Base-by-base conservation (phyloP, 30 jellyfish, hydroid and myxozoan species). In the Sanderia malayensis region DNA sequence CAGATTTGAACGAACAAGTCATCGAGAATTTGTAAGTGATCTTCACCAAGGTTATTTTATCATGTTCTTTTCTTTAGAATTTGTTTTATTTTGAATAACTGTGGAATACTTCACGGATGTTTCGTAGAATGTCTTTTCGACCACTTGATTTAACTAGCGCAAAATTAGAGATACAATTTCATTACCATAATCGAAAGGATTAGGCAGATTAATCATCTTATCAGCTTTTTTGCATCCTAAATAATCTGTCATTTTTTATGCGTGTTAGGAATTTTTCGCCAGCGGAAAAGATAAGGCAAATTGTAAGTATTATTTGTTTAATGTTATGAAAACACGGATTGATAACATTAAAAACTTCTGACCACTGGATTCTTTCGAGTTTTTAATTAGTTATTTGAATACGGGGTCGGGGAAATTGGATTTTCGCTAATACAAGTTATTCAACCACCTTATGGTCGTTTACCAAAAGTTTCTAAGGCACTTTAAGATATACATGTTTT, bases 241-340 rank as follows among this genome's bases (percentile, higher is more conserved):
- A 7, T 24, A 15, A 17, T 41, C 41, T 41, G 1, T 28, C 31
- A 27, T 29, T 2, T 44, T 31, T 27, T 62, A 4, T 75, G 27
- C 31, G 31, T 61, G 23, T 19, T 32, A 83, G 95, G 31, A 77
- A 65, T 28, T 62, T 83, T 32, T 83, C 95, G 2, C 84, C 95
- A 18, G 88, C 88, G 4, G 95, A 83, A 28, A 83, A 83, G 65
- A 64, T 83, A 29, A 83, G 73, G 58, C 88, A 83, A 29, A 73
- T 72, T 66, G 95, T 83, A 41, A 83, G 95, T 83, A 0, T 26
- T 9, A n/a, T n/a, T 23, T 55, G 30, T 44, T 29, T 20, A 28
- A 4, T 37, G 52, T 37, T 37, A 37, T 37, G 52, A 37, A 37
- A 37, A 37, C 13, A 37, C 13, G 13, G 13, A 37, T 4, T 37